Base-by-base conservation (phyloP, 2,797 vertebrate genomes). In the Melanotaenia parkinsoni region DNA sequence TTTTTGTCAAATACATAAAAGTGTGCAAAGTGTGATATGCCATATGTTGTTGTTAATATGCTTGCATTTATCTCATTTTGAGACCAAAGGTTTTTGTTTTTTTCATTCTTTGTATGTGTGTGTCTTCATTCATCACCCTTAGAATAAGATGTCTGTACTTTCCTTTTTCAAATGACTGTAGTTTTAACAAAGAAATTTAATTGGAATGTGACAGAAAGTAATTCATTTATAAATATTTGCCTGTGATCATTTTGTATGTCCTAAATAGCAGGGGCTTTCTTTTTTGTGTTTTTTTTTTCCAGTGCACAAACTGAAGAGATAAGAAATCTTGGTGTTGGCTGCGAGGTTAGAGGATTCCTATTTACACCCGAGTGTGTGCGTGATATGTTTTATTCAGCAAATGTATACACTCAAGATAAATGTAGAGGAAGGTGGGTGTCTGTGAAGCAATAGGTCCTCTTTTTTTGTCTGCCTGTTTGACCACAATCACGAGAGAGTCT, bases 401-500 rank as follows among this genome's bases (percentile, higher is more conserved):
- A 50, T 40, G 38, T 26, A 73, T 51, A 77, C 56, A 72, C 20
- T 61, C 26, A 18, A 83, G 75, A 79, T 75, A 70, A 84, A 85
- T 58, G 64, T 57, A 83, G 75, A 86, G 86, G 85, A 88, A 87
- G 74, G 88, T 89, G 86, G 91, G 88, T 72, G 88, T 89, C 77
- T 89, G 64, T 88, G 85, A 87, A 92, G 86, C 86, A 89, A 89
- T 26, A 69, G 53, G 80, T 81, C 63, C 38, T 63, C 33, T 80
- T 84, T 76, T 64, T 72, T 72, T 78, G 74, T 88, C 74, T 89
- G 81, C 71, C 84, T 86, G 79, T 88, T 88, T 86, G 80, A 89
- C 88, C 91, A 58, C 89, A 91, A 85, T 80, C 84, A 85, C 88
- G 87, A 84, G 73, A 87, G 85, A 86, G 75, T 82, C 69, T 77